These are phyloP conservation scores for Rhagophthalmus giganteus DNA, from an alignment of 2,888 invertebrate genomes.

Conservation along the genomic window DNA sequence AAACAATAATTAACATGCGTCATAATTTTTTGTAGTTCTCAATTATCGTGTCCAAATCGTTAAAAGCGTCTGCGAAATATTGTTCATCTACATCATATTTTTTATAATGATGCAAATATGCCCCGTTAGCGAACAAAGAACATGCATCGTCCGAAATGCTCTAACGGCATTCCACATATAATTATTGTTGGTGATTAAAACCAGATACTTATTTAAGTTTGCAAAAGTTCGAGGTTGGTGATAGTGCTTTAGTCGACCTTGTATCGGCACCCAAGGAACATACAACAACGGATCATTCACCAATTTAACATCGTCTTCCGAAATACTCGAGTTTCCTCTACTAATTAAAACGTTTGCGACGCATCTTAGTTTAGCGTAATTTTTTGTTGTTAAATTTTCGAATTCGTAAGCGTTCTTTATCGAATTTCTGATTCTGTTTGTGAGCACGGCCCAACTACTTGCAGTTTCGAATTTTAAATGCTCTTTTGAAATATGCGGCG, in stretches of 20 bases:
- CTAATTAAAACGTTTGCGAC: slow-evolving; percentile 54
- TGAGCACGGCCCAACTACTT: slow-evolving; percentile 49
- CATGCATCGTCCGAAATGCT: slow-evolving; percentile 48
- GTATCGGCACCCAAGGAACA: slow-evolving; percentile 50
- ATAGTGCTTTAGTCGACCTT: slow-evolving; percentile 48
- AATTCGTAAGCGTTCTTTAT: slow-evolving; percentile 9
- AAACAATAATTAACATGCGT: too few relatives aligned
- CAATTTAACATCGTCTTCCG: slow-evolving; percentile 45
- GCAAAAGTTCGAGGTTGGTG: slow-evolving; percentile 52
- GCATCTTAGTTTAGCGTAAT: slow-evolving; percentile 13
- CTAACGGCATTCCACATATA: too few relatives aligned
- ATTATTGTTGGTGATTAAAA: slow-evolving; percentile 55
- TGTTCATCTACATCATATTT: slow-evolving; percentile 56
- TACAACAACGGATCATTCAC: slow-evolving; percentile 47
- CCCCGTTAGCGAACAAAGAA: slow-evolving; percentile 56
- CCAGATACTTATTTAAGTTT: slow-evolving; percentile 54
- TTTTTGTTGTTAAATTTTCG: neutral
- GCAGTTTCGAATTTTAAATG: slow-evolving; percentile 48
- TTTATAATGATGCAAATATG: slow-evolving; percentile 59
- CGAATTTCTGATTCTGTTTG: slow-evolving; percentile 13
- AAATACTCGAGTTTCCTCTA: slow-evolving; percentile 43
- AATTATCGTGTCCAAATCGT: slow-evolving; percentile 24
- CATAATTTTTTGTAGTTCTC: slow-evolving; percentile 4
- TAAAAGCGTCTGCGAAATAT: slow-evolving; percentile 57
- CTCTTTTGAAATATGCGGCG: slow-evolving; percentile 49